Conservation (phyloP, 1,140 invertebrate species). For the Drosophila kurseongensis region DNA sequence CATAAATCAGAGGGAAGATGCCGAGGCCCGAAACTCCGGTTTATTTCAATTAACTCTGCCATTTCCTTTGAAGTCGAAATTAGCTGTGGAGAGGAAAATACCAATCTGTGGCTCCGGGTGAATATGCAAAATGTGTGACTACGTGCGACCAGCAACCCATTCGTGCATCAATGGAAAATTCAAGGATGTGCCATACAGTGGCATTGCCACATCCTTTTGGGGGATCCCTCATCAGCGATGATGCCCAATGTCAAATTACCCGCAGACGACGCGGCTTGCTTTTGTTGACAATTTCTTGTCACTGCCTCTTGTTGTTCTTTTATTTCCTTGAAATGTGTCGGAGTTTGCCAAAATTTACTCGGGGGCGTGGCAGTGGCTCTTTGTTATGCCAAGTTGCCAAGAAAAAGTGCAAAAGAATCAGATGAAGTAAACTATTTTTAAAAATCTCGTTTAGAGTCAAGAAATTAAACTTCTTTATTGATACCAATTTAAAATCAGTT, state of each 20-base stretch:
- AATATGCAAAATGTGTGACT: conserved; percentile 59
- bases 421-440: background rate
- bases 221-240: conserved; percentile 13
- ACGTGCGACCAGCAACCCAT: conserved; percentile 59
- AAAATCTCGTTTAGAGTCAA: no score
- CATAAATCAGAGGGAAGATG: conserved; percentile 27
- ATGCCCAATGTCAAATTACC: conserved; percentile 62
- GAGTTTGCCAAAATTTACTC: conserved; percentile 21
- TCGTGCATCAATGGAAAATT: conserved; percentile 52
- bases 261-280: conserved; percentile 63
- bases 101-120: conserved; percentile 3
- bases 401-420: background rate
- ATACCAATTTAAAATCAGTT: no score
- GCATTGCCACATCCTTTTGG: conserved; percentile 9
- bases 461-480: no score
- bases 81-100: conserved; percentile 18
- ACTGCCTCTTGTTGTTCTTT: conserved; percentile 13
- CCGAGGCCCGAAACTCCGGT: background rate
- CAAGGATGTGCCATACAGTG: conserved; percentile 17
- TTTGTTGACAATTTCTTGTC: conserved; percentile 73
- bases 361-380: conserved; percentile 44
- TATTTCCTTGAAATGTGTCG: conserved; percentile 22
- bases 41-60: conserved; percentile 55
- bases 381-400: conserved; percentile 48
- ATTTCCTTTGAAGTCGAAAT: conserved; percentile 56